phyloP scores from a whole-genome alignment of 2,888 invertebrate species.

The Cryptocheilus praepositus region DNA sequence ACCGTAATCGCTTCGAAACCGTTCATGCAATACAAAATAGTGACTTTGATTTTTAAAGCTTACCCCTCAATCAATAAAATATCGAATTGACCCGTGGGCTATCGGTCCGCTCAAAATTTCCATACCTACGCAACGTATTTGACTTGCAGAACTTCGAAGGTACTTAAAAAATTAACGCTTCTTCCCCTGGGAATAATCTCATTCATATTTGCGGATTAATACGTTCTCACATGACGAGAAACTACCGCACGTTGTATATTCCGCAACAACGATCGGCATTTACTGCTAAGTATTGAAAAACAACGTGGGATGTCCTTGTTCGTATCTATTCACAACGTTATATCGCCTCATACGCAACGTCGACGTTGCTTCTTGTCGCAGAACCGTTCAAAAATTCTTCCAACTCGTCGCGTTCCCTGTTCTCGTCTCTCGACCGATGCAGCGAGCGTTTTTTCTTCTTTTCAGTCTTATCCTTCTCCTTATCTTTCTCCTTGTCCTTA shows the following conservation, averaged over 20 bases:
- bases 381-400: slow-evolving; percentile 80
- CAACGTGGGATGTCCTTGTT: not conserved
- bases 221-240: not conserved
- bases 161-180: not conserved
- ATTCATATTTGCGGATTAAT: too few relatives aligned
- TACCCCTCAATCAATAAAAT: too few relatives aligned
- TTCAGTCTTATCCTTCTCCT: slow-evolving; percentile 70
- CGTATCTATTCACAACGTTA: slow-evolving; percentile 60
- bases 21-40: slow-evolving; percentile 30
- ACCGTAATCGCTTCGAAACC: slow-evolving; percentile 24
- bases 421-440: slow-evolving; percentile 74
- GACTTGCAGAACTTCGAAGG: not conserved
- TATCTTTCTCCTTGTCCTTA: slow-evolving; percentile 77
- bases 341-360: slow-evolving; percentile 80
- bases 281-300: not conserved
- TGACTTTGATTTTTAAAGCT: slow-evolving; percentile 4
- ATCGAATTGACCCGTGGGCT: too few relatives aligned
- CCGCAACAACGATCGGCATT: not conserved
- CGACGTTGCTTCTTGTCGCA: slow-evolving; percentile 76
- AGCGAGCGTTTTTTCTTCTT: slow-evolving; percentile 74
- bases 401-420: slow-evolving; percentile 77
- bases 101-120: too few relatives aligned
- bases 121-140: not conserved
- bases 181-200: too few relatives aligned
- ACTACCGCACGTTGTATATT: not conserved